Conservation (phyloP, 2,888 invertebrate genomes). For the Anticlea derivata region DNA sequence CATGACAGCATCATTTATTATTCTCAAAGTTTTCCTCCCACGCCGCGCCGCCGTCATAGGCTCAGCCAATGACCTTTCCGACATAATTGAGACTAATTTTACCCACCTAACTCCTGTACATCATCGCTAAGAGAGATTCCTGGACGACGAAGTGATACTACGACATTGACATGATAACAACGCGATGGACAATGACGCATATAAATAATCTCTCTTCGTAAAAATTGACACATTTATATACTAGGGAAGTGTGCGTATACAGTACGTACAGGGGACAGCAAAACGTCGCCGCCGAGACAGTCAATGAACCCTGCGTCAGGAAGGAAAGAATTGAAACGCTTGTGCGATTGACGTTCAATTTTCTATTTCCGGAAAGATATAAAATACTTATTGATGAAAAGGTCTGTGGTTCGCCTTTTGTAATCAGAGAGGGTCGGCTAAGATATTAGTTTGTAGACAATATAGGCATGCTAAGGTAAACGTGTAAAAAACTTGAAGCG, state of each 20-base stretch:
- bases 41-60: neutral
- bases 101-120: neutral
- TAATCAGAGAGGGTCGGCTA: neutral
- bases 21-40: neutral
- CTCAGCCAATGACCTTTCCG: neutral
- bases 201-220: no score
- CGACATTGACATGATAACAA: no score
- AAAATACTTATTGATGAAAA: slow-evolving; percentile 3
- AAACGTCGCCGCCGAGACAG: slow-evolving; percentile 11
- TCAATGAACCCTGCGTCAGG: slow-evolving; percentile 21
- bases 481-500: no score
- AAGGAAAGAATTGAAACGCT: slow-evolving; percentile 8
- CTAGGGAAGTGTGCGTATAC: no score
- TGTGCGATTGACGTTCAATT: slow-evolving; percentile 17
- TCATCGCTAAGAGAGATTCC: no score
- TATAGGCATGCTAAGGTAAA: no score
- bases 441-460: neutral
- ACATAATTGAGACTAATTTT: neutral
- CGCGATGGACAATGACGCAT: no score
- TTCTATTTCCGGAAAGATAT: slow-evolving; percentile 8
- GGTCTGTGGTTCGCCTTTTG: neutral
- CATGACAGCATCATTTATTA: neutral
- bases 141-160: no score
- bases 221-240: no score
- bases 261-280: slow-evolving; percentile 5